Evolutionary conservation across 2,888 invertebrate species (phyloP).

Genomic region (Monochamus alternatus): DNA sequence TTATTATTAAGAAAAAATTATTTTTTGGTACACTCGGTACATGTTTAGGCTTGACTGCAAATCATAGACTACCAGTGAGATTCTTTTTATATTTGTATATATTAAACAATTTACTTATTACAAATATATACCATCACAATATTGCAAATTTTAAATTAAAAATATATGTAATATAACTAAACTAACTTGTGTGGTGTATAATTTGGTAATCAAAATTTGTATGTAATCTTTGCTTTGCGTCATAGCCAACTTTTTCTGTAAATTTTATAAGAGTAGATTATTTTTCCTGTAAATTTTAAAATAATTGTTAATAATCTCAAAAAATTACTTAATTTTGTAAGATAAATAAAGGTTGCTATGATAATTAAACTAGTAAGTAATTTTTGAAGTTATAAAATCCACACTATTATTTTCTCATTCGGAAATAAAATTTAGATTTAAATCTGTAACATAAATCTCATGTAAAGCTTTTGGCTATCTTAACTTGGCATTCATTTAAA

Average conservation of each 20-base stretch:
- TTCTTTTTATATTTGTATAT: conserved; percentile 12
- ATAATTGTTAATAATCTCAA: conserved; percentile 47
- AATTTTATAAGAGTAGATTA: conserved; percentile 44
- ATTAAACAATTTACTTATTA: conserved; percentile 17
- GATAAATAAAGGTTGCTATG: conserved; percentile 33
- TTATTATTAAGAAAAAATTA: background rate
- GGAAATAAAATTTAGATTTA: conserved; percentile 20
- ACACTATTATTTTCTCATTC: conserved; percentile 32
- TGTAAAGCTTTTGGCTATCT: conserved; percentile 8
- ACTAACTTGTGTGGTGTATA: conserved; percentile 30
- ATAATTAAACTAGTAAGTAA: conserved; percentile 27
- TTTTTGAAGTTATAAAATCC: conserved; percentile 25
- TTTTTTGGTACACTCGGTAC: conserved; percentile 8
- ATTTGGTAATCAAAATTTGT: conserved; percentile 15
- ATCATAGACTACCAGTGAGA: conserved; percentile 18
- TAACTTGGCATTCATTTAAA: background rate
- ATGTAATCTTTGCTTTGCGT: conserved; percentile 35
- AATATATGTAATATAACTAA: conserved; percentile 30
- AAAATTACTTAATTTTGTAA: conserved; percentile 35
- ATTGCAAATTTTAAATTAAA: conserved; percentile 22
- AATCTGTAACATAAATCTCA: conserved; percentile 23
- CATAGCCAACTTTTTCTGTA: conserved; percentile 39
- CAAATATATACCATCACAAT: conserved; percentile 22
- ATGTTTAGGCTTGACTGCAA: conserved; percentile 35
- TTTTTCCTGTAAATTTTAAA: conserved; percentile 38